A percentile compares a stretch with the other conserved stretches of the same genome.
phyloP scores from a whole-genome alignment of 2,888 invertebrate species.

The Spilosoma lubricipeda region DNA sequence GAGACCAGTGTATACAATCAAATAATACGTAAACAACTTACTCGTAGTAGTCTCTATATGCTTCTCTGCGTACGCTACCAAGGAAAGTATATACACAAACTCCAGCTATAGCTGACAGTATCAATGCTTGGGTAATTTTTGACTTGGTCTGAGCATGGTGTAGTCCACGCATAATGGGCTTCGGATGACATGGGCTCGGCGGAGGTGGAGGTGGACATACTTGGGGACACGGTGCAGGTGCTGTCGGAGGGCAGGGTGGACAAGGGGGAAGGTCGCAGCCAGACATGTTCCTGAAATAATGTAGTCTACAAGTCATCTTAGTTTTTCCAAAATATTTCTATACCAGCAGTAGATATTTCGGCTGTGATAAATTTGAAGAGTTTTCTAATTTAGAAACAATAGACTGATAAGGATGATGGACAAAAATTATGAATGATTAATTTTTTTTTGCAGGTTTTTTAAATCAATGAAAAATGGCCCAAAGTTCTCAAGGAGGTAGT shows the following conservation, averaged over 20 bases:
- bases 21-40: conserved; percentile 70
- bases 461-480: conserved; percentile 76
- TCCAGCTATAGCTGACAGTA: conserved; percentile 70
- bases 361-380: too few relatives aligned
- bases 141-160: conserved; percentile 87
- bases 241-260: conserved; percentile 63
- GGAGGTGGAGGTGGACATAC: conserved; percentile 65
- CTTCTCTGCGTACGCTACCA: conserved; percentile 83
- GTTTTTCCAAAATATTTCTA: not conserved
- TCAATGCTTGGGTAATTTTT: conserved; percentile 82
- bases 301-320: not conserved
- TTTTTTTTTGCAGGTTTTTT: conserved; percentile 19
- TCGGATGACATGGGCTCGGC: conserved; percentile 63
- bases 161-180: conserved; percentile 90
- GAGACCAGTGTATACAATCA: not conserved
- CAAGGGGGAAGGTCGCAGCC: conserved; percentile 56
- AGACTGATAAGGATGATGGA: not conserved
- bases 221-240: conserved; percentile 62
- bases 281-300: conserved; percentile 47
- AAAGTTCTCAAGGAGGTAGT: conserved; percentile 90
- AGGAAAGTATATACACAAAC: conserved; percentile 79
- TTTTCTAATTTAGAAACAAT: not conserved
- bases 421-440: not conserved
- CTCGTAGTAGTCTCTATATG: conserved; percentile 92
- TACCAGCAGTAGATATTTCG: too few relatives aligned